Evolutionary conservation across 2,888 invertebrate genomes (phyloP).

Genomic region (Drosophila peninsularis): DNA sequence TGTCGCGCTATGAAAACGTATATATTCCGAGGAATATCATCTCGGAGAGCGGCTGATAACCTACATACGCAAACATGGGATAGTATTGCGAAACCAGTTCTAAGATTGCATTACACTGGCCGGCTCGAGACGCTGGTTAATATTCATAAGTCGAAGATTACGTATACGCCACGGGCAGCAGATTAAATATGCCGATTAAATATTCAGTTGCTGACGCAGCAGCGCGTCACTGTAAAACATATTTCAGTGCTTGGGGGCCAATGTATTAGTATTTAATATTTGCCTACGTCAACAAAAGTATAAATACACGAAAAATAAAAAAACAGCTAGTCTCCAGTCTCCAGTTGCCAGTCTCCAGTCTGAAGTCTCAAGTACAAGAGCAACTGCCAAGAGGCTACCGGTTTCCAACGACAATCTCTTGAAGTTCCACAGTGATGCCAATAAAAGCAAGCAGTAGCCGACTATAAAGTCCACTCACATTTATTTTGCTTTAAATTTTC

Average conservation of each 20-base stretch:
- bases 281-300: slow-evolving; percentile 66
- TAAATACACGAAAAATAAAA: slow-evolving; percentile 18
- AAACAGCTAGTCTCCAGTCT: slow-evolving; percentile 40
- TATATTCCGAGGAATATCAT: background rate
- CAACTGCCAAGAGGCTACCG: slow-evolving; percentile 59
- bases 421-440: slow-evolving; percentile 36
- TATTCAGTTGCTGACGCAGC: slow-evolving; percentile 79
- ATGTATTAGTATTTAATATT: slow-evolving; percentile 50
- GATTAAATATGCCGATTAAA: slow-evolving; percentile 71
- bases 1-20: slow-evolving; percentile 7
- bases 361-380: slow-evolving; percentile 44
- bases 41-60: slow-evolving; percentile 9
- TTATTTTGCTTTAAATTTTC: too few species aligned
- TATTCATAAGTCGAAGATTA: slow-evolving; percentile 60
- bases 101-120: background rate
- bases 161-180: slow-evolving; percentile 50
- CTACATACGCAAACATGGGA: slow-evolving; percentile 15
- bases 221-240: slow-evolving; percentile 63
- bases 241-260: slow-evolving; percentile 35
- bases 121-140: slow-evolving; percentile 43
- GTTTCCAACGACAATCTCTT: slow-evolving; percentile 49
- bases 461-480: slow-evolving; percentile 15
- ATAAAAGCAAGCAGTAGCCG: slow-evolving; percentile 15
- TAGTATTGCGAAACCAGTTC: slow-evolving; percentile 13
- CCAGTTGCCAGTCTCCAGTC: slow-evolving; percentile 18